Percentiles rank a stretch among this genome's conserved stretches.
Conservation (phyloP, 2,113 vertebrate species). For the Engystomops pustulosus region DNA sequence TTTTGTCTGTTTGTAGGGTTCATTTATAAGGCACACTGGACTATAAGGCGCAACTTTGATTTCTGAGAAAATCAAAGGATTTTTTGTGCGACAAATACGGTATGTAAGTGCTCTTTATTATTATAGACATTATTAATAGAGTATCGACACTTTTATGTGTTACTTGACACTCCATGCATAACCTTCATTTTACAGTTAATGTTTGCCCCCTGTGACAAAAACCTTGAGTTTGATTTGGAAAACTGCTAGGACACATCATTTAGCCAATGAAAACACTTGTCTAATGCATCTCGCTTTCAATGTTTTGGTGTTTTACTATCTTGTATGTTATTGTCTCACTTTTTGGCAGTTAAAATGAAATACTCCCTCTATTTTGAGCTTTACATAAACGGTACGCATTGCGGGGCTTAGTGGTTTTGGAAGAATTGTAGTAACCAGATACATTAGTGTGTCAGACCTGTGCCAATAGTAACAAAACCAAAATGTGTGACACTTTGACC, state of each 20-base stretch:
- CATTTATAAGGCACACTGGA: no score
- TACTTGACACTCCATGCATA: constrained; percentile 14
- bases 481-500: constrained; percentile 51
- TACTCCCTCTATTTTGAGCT: constrained; percentile 42
- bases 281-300: constrained; percentile 37
- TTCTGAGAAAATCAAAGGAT: no score
- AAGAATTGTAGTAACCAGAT: constrained; percentile 54
- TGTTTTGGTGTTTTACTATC: constrained; percentile 57
- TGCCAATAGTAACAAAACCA: constrained; percentile 52
- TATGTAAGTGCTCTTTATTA: background rate
- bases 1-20: no score
- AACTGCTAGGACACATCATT: background rate
- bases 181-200: constrained; percentile 27
- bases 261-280: constrained; percentile 48
- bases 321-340: constrained; percentile 45
- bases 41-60: no score
- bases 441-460: constrained; percentile 39
- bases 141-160: background rate
- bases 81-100: no score
- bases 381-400: constrained; percentile 43
- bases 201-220: constrained; percentile 38
- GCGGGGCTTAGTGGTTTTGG: constrained; percentile 52
- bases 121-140: constrained; percentile 18
- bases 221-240: constrained; percentile 22
- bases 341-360: constrained; percentile 41